Evolutionary conservation across 1,140 invertebrate genomes (phyloP).

Genomic region (Pantala flavescens): DNA sequence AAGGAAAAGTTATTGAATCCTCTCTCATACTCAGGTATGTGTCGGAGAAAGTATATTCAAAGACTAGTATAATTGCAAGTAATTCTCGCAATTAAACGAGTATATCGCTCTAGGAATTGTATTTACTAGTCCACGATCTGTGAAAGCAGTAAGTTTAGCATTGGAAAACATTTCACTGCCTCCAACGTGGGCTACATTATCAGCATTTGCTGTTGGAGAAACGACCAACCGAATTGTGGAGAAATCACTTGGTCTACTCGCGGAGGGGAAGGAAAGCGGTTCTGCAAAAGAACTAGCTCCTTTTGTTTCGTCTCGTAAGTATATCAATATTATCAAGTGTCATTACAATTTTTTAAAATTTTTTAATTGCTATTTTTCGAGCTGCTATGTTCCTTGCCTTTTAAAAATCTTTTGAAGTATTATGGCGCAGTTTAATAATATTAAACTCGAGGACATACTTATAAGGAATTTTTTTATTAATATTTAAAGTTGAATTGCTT

Average conservation of each 20-base stretch:
- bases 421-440: too few species aligned
- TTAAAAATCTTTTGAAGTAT: too few species aligned
- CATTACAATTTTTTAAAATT: neutral
- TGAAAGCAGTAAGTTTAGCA: conserved; percentile 30
- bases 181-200: conserved; percentile 30
- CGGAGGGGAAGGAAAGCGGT: conserved; percentile 32
- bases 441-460: too few species aligned
- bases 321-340: neutral
- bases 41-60: too few species aligned
- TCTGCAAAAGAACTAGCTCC: conserved; percentile 35
- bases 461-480: too few species aligned
- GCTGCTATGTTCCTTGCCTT: too few species aligned
- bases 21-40: neutral
- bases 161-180: conserved; percentile 21
- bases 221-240: conserved; percentile 30
- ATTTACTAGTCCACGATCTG: conserved; percentile 37
- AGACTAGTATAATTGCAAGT: too few species aligned
- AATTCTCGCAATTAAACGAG: too few species aligned
- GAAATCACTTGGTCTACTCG: conserved; percentile 28
- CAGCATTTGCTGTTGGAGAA: conserved; percentile 38
- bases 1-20: conserved; percentile 29
- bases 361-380: neutral
- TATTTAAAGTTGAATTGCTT: too few species aligned
- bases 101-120: conserved; percentile 31
- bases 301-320: conserved; percentile 31